A percentile compares a stretch with the other conserved stretches of the same genome.
These are phyloP conservation scores for Pseudomyrmex flavicornis DNA, from an alignment of 1,140 invertebrate genomes.

Conservation along the genomic window DNA sequence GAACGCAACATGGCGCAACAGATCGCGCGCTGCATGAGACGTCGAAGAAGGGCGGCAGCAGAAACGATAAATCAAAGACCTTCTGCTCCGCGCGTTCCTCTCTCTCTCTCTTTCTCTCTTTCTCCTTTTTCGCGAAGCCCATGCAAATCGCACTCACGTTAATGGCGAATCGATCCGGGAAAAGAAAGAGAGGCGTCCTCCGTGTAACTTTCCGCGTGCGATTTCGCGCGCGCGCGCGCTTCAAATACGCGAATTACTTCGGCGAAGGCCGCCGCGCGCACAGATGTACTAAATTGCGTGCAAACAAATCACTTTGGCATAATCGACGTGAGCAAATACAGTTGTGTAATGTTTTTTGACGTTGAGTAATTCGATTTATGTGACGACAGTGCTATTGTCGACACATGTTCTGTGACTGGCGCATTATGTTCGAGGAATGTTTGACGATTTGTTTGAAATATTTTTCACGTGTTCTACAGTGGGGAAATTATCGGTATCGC, in stretches of 20 bases:
- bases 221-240: conserved; percentile 48
- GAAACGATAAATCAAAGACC: conserved; percentile 70
- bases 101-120: conserved; percentile 10
- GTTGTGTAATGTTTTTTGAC: conserved; percentile 68
- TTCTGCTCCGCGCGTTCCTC: conserved; percentile 29
- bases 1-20: conserved; percentile 73
- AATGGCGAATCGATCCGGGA: conserved; percentile 18
- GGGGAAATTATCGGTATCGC: not conserved
- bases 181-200: conserved; percentile 50
- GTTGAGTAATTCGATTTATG: conserved; percentile 72
- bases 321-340: conserved; percentile 71
- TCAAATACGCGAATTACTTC: conserved; percentile 50
- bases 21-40: conserved; percentile 63
- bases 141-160: conserved; percentile 26
- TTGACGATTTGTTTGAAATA: conserved; percentile 13
- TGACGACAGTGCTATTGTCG: conserved; percentile 71
- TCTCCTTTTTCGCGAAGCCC: conserved; percentile 39
- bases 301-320: conserved; percentile 76
- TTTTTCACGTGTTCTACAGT: not conserved
- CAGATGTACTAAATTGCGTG: conserved; percentile 75
- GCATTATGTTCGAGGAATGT: not conserved
- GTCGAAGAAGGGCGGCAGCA: conserved; percentile 46
- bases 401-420: conserved; percentile 23
- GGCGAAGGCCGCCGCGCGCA: conserved; percentile 64
- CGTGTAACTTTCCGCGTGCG: not conserved